Conservation (phyloP, 2,888 invertebrate genomes). For the Aphodius sticticus region DNA sequence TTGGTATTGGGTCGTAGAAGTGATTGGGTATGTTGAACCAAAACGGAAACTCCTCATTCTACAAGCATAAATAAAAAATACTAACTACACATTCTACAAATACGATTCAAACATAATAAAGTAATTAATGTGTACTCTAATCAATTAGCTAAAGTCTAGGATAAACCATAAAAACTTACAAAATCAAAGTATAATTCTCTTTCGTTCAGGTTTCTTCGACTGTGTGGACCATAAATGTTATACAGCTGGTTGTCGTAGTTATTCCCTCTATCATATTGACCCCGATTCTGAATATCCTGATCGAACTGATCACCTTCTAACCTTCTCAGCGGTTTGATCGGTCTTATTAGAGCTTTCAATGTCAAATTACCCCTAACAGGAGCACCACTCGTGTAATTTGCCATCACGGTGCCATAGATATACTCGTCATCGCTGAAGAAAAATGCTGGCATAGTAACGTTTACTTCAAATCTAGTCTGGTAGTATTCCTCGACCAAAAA, state of each 20-base stretch:
- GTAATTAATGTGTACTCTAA: neutral
- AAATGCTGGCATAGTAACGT: conserved; percentile 95
- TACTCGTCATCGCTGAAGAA: conserved; percentile 87
- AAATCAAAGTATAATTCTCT: conserved; percentile 80
- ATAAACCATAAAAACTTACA: conserved; percentile 60
- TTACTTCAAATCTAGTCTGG: conserved; percentile 93
- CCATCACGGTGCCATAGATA: conserved; percentile 87
- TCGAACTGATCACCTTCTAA: conserved; percentile 23
- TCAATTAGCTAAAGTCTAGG: conserved; percentile 12
- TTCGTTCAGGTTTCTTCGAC: conserved; percentile 8
- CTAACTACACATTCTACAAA: conserved; percentile 26
- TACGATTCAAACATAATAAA: conserved; percentile 31
- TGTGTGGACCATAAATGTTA: conserved; percentile 9
- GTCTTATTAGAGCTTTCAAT: conserved; percentile 78
- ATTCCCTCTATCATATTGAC: conserved; percentile 32
- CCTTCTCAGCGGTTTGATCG: conserved; percentile 63
- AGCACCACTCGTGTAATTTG: conserved; percentile 94
- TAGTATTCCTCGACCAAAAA: conserved; percentile 95
- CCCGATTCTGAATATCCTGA: conserved; percentile 34
- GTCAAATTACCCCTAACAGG: conserved; percentile 91
- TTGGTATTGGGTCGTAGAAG: conserved; percentile 70
- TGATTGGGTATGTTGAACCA: conserved; percentile 76
- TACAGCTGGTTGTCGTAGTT: conserved; percentile 48
- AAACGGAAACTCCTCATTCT: conserved; percentile 82
- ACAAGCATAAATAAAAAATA: conserved; percentile 43